Percentiles rank a stretch among this genome's conserved stretches.
phyloP scores from a whole-genome alignment of 2,113 vertebrate species.

The Macquaria australasica region DNA sequence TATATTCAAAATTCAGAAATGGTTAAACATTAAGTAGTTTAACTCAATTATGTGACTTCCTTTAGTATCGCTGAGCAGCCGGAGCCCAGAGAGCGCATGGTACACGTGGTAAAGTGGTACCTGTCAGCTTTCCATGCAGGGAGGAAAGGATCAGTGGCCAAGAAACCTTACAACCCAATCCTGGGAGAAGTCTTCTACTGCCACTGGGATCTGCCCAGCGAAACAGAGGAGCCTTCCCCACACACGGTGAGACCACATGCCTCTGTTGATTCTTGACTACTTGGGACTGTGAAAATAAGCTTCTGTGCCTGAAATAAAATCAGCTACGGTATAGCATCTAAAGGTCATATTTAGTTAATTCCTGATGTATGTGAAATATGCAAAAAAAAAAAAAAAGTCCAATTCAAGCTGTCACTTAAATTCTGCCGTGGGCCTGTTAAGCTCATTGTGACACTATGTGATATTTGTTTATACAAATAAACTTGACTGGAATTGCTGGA shows the following conservation, averaged over 20 bases:
- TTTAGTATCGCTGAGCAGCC: constrained; percentile 94
- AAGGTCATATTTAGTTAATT: not conserved
- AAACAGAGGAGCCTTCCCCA: constrained; percentile 86
- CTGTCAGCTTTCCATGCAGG: constrained; percentile 99
- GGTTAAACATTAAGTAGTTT: not conserved
- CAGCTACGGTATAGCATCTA: not conserved
- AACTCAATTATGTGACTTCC: constrained; percentile 8
- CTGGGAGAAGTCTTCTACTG: constrained; percentile 97
- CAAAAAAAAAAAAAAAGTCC: not conserved
- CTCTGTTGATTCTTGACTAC: not conserved
- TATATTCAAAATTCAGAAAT: not conserved
- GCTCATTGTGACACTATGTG: not conserved
- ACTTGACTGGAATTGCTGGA: not conserved
- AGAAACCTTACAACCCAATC: constrained; percentile 99
- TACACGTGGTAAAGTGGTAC: constrained; percentile 97
- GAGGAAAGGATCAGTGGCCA: constrained; percentile 98
- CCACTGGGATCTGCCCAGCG: constrained; percentile 93
- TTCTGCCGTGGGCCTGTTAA: not conserved
- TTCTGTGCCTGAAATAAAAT: not conserved
- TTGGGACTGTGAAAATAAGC: not conserved
- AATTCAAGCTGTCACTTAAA: not conserved
- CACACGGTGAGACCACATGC: constrained; percentile 61
- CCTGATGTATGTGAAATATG: not conserved
- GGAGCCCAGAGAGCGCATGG: constrained; percentile 95
- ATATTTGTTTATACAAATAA: constrained; percentile 2